Evolutionary conservation across 1,140 invertebrate species (phyloP).

Genomic region (Heliconius hermathena): DNA sequence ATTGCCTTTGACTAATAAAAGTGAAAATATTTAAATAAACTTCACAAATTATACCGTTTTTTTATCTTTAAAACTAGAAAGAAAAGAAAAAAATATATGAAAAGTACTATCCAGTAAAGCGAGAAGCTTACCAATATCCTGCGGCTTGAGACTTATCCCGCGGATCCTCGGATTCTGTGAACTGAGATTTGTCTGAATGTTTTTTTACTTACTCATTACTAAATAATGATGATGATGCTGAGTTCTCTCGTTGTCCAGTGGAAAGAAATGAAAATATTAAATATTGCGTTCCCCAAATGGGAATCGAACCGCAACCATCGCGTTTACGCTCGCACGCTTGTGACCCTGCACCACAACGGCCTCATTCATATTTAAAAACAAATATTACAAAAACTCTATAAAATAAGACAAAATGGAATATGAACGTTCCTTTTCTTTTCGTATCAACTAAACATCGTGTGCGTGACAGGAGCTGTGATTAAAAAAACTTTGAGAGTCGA

Average conservation of each 20-base stretch:
- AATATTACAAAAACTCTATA: too few species aligned
- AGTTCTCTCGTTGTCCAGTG: too few species aligned
- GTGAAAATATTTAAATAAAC: background rate
- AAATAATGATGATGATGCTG: too few species aligned
- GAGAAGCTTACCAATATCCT: background rate
- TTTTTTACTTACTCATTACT: background rate
- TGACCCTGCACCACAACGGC: too few species aligned
- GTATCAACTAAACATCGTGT: background rate
- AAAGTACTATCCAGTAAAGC: background rate
- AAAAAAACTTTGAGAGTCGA: background rate
- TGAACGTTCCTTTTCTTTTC: background rate
- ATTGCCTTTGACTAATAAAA: background rate
- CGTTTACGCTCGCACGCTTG: too few species aligned
- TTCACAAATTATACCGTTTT: background rate
- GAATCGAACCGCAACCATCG: too few species aligned
- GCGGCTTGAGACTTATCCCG: background rate
- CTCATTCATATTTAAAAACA: background rate
- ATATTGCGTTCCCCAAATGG: too few species aligned
- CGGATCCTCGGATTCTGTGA: background rate
- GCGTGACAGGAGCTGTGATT: background rate
- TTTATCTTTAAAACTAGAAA: background rate
- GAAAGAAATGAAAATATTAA: too few species aligned
- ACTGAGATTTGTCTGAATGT: background rate
- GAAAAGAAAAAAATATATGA: background rate
- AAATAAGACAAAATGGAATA: background rate